These are phyloP conservation scores for Physeter macrocephalus DNA, from an alignment of 2,113 vertebrate species.

Conservation along the genomic window DNA sequence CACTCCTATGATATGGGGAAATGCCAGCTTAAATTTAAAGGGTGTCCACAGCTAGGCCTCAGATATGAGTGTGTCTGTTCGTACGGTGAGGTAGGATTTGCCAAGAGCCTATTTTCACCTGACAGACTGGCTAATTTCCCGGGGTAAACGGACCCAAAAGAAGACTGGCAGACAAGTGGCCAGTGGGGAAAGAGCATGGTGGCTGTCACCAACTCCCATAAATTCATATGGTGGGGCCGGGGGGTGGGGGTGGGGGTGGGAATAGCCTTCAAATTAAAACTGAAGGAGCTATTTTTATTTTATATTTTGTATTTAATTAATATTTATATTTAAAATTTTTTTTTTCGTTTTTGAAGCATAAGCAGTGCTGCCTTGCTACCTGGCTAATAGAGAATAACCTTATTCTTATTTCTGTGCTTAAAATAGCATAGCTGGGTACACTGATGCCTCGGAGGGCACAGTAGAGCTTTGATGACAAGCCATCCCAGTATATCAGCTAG, in stretches of 20 bases:
- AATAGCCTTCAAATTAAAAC: neutral
- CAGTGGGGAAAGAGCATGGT: neutral
- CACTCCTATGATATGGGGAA: neutral
- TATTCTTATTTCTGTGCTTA: neutral
- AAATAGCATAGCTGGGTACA: neutral
- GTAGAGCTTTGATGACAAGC: neutral
- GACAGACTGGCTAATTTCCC: neutral
- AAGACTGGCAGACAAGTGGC: neutral
- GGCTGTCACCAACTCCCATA: neutral
- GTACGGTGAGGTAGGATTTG: neutral
- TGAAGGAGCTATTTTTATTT: neutral
- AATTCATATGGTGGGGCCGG: neutral
- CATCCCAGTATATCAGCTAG: neutral
- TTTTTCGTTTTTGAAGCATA: neutral
- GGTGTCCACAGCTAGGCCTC: neutral
- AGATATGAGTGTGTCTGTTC: accelerated
- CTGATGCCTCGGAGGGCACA: neutral
- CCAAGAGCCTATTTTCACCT: neutral
- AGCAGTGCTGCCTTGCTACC: neutral
- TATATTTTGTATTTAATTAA: too few species aligned
- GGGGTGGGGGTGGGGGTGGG: neutral
- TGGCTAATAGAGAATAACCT: neutral
- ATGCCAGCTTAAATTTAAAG: neutral
- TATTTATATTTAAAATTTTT: neutral
- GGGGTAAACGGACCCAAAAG: neutral